These are phyloP conservation scores for Exaiptasia diaphana DNA, from an alignment of 64 coral and sea anemone genomes.

Conservation along the genomic window DNA sequence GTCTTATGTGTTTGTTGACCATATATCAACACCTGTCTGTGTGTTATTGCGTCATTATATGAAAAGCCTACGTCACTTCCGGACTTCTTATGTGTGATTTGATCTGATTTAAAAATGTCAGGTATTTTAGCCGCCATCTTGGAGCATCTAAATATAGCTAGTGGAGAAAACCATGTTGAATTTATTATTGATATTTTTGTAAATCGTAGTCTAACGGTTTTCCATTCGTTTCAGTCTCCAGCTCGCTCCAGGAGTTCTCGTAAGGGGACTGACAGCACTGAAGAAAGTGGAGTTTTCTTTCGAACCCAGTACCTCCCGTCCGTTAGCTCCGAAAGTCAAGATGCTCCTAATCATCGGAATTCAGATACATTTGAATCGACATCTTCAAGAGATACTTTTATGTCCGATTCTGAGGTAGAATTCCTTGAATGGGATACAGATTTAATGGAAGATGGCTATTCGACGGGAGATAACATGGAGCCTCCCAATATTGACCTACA, in stretches of 20 bases:
- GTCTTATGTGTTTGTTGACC: too few species aligned
- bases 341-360: conserved; percentile 25
- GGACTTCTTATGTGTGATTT: too few species aligned
- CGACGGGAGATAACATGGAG: conserved; percentile 82
- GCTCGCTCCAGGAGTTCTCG: not conserved
- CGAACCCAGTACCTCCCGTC: conserved; percentile 33
- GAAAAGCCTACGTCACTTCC: too few species aligned
- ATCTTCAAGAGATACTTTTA: conserved; percentile 62
- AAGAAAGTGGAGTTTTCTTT: conserved; percentile 62
- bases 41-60: too few species aligned
- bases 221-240: not conserved
- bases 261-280: conserved; percentile 60
- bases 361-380: conserved; percentile 52
- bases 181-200: too few species aligned
- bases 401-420: conserved; percentile 70
- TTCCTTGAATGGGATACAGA: conserved; percentile 74
- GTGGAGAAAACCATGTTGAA: too few species aligned
- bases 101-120: too few species aligned
- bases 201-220: too few species aligned
- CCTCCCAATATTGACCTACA: conserved; percentile 44
- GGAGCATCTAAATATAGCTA: too few species aligned
- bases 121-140: too few species aligned
- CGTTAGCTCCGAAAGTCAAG: conserved; percentile 13
- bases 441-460: conserved; percentile 73
- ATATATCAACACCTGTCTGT: too few species aligned